A percentile compares a stretch with the other conserved stretches of the same genome.
These are phyloP conservation scores for Cardinalis cardinalis DNA, from an alignment of 2,113 vertebrate genomes.

Conservation along the genomic window DNA sequence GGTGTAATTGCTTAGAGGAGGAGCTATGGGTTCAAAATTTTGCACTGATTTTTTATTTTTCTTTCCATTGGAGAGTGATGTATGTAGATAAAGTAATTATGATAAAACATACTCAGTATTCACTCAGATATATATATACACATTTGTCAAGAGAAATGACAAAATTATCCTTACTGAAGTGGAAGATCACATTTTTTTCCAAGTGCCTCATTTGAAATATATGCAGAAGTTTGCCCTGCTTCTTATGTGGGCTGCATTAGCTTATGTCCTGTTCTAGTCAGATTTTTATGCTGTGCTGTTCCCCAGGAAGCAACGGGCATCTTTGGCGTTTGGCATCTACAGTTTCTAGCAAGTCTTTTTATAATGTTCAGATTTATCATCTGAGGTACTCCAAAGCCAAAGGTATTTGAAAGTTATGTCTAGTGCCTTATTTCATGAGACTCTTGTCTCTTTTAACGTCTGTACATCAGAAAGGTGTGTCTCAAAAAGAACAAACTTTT, in stretches of 20 bases:
- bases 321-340: neutral
- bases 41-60: neutral
- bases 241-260: neutral
- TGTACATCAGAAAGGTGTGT: neutral
- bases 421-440: neutral
- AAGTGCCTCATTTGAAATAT: neutral
- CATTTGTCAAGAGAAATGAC: neutral
- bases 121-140: accelerated
- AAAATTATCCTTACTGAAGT: neutral
- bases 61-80: neutral
- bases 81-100: neutral
- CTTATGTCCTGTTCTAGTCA: neutral
- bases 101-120: neutral
- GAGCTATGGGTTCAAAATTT: neutral
- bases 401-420: neutral
- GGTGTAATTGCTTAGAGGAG: neutral
- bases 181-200: neutral
- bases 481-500: neutral
- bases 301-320: neutral
- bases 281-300: neutral
- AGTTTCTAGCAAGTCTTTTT: neutral
- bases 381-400: neutral
- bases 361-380: neutral
- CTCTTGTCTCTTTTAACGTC: neutral
- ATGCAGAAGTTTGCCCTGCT: neutral